Conservation (phyloP, 2,113 vertebrate genomes). For the Oxyura jamaicensis region DNA sequence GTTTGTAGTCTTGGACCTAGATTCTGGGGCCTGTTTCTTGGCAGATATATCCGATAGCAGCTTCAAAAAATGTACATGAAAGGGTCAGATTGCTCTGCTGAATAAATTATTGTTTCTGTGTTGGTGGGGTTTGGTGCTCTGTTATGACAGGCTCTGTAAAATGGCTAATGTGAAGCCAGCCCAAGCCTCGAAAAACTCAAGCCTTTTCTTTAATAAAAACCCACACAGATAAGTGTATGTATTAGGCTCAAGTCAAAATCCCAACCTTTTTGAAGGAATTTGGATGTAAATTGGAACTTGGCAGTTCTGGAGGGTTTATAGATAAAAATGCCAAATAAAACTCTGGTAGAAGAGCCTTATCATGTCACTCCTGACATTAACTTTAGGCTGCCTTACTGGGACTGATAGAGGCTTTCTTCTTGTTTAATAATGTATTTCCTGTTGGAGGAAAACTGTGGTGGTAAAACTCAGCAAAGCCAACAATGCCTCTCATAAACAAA, state of each 20-base stretch:
- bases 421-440: slow-evolving; percentile 58
- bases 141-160: neutral
- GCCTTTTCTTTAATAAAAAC: too few relatives aligned
- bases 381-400: neutral
- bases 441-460: slow-evolving; percentile 40
- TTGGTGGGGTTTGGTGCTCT: neutral
- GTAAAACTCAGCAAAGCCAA: slow-evolving; percentile 56
- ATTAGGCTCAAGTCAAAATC: neutral
- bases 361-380: neutral
- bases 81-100: neutral
- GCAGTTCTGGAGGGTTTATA: neutral
- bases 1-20: neutral
- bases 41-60: slow-evolving; percentile 27
- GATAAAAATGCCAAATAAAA: neutral
- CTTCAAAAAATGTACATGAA: neutral
- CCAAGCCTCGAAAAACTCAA: neutral
- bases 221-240: neutral
- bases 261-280: neutral
- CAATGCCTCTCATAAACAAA: slow-evolving; percentile 55
- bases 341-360: neutral
- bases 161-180: neutral
- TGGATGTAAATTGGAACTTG: neutral
- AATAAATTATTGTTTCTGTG: neutral
- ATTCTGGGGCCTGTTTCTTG: slow-evolving; percentile 45
- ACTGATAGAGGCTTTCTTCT: neutral